Conservation (phyloP, 2,113 vertebrate genomes). For the Malurus melanocephalus region DNA sequence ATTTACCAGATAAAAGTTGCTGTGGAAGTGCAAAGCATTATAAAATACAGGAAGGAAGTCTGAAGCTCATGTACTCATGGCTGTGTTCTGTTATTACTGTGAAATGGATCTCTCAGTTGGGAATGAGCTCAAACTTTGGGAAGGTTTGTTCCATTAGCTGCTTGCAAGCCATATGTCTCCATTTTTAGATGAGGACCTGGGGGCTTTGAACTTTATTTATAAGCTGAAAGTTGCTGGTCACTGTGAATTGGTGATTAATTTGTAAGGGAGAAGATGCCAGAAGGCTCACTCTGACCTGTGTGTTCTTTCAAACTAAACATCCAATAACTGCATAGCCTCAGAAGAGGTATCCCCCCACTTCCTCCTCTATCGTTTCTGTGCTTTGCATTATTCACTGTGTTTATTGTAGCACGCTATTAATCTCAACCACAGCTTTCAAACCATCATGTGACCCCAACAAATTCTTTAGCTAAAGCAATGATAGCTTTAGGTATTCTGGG, state of each 20-base stretch:
- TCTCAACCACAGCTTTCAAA: conserved; percentile 47
- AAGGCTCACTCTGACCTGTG: conserved; percentile 6
- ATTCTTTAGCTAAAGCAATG: not conserved
- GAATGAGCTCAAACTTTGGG: conserved; percentile 25
- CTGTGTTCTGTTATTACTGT: not conserved
- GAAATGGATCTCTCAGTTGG: conserved; percentile 51
- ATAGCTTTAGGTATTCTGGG: not conserved
- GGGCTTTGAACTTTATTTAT: conserved; percentile 56
- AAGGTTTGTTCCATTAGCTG: conserved; percentile 27
- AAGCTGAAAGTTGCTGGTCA: conserved; percentile 44
- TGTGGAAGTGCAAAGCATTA: conserved; percentile 8
- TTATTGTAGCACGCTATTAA: conserved; percentile 56
- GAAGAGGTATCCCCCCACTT: conserved; percentile 9
- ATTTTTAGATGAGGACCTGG: conserved; percentile 28
- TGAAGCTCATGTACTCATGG: not conserved
- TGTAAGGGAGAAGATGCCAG: conserved; percentile 32
- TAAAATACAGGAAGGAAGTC: conserved; percentile 43
- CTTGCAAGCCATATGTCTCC: conserved; percentile 36
- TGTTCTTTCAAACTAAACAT: conserved; percentile 43
- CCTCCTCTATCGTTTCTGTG: conserved; percentile 6
- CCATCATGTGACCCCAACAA: not conserved
- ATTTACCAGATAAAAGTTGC: conserved; percentile 8
- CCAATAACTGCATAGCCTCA: conserved; percentile 8
- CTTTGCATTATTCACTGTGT: conserved; percentile 47
- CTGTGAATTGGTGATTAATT: conserved; percentile 31